Evolutionary conservation across 2,888 invertebrate genomes (phyloP), one percentile per base, ranked within the genome.

Genomic region (Strigamia maritima): DNA sequence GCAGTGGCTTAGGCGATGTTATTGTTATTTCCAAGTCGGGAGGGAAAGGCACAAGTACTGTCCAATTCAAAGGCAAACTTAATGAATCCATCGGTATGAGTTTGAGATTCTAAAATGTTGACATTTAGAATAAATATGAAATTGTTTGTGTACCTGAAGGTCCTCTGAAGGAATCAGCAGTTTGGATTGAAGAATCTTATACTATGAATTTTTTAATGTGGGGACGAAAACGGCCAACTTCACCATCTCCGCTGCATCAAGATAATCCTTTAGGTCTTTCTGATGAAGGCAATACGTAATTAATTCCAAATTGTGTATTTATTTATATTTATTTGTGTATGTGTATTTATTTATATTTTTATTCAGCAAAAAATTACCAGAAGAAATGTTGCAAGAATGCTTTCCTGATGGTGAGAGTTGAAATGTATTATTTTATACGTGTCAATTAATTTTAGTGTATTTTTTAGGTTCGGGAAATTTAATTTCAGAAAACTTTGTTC

Each of bases 111-210:
- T 7, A 31, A 1, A 26, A 26, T 6, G 7, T 38, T 24, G 44
- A 10, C 14, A 44, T 24, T 7, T 26, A 8, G 24, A 2, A 19
- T 44, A 44, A 44, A 6, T 24, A 19, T 35, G 40, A 35, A n/a
- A 76, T 38, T 38, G 26, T 49, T 60, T 44, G 26, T 40, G 1
- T n/a, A 19, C 7, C 22, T 38, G 7, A n/a, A 84, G 94, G 95
- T 0, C 97, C 98, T 0, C 91, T 97, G 82, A 98, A 98, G 86
- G 98, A 98, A 86, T 97, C 96, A 83, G 97, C 98, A 7, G 96
- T 99, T 3, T 99, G 98, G 98, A 94, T 98, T 0, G 98, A 99
- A 86, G 99, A 99, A 87, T 92, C 95, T 0, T 93, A 94, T 0
- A 90, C 93, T 0, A 93, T 93, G 38, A 40, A 49, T 80, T 90